Evolutionary conservation across 2,888 invertebrate genomes (phyloP), one percentile per base, ranked within the genome.

Genomic region (Lottia gigantea): DNA sequence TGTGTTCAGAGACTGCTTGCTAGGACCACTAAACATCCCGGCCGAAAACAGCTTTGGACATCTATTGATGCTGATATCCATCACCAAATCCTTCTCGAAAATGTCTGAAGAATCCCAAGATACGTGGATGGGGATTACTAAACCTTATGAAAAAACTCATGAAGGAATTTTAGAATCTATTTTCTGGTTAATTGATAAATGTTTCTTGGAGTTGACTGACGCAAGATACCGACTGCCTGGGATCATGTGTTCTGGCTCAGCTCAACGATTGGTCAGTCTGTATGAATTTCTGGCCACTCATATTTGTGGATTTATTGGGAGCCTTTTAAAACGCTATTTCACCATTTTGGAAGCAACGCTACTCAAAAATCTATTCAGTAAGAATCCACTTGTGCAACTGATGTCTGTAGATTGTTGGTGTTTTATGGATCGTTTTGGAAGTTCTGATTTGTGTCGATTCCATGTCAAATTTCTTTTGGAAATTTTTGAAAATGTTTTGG

Each of bases 391-490:
- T 61, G 72, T 76, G 63, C 77, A 79, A n/a, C 68, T 76, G 7
- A 63, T 85, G 25, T 84, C 85, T 1, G 70, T 72, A 6, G 86
- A 86, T 74, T 76, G 80, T 26, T 86, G 86, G 86, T 85, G 86
- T 67, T 86, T 86, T 70, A 49, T 85, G 49, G 81, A 80, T 47
- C 81, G 86, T 85, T 86, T 71, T 63, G 71, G 8, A 26, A 55
- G 25, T 23, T 25, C 45, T 2, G 45, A 19, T 46, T 66, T 66
- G 25, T 66, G 66, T 23, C 45, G 45, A 0, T 46, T 11, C 6
- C 66, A 45, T 6, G n/a, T 31, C 1, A 31, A 25, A 7, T 19
- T 67, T 31, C n/a, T 67, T 23, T 23, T 55, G 11, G 23, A 55
- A 12, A 23, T 55, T 55, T 23, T 55, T 55, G 23, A 55, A 55